Conservation (phyloP, 2,888 invertebrate genomes). For the Drosophila paranaensis region DNA sequence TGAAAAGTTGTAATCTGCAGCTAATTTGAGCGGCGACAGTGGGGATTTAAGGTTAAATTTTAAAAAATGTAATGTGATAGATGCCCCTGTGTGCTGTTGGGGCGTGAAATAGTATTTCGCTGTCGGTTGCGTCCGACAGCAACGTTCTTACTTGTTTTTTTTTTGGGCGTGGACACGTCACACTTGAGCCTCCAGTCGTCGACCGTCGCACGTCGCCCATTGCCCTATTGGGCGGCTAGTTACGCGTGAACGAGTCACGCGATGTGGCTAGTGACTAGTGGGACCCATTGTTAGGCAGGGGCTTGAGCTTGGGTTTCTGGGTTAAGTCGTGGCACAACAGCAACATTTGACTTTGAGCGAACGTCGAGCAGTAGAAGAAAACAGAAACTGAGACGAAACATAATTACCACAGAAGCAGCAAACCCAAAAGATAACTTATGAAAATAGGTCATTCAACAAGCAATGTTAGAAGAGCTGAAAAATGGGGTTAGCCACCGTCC, state of each 20-base stretch:
- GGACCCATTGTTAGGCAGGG: slow-evolving; percentile 14
- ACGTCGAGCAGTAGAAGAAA: slow-evolving; percentile 23
- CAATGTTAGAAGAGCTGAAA: background rate
- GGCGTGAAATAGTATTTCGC: too few species aligned
- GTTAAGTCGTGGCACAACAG: slow-evolving; percentile 66
- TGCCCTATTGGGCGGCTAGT: slow-evolving; percentile 31
- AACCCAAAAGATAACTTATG: slow-evolving; percentile 39
- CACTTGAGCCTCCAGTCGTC: slow-evolving; percentile 47
- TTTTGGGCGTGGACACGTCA: slow-evolving; percentile 62
- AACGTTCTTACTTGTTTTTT: too few species aligned
- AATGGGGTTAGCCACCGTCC: slow-evolving; percentile 21
- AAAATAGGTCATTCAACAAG: slow-evolving; percentile 59
- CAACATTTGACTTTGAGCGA: slow-evolving; percentile 65
- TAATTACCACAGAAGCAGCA: slow-evolving; percentile 49
- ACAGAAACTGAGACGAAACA: slow-evolving; percentile 35
- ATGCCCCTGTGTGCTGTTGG: too few species aligned
- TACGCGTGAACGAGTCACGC: slow-evolving; percentile 76
- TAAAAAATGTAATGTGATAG: too few species aligned
- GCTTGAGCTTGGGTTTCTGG: slow-evolving; percentile 56
- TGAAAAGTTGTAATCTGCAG: too few species aligned
- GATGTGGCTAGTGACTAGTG: slow-evolving; percentile 40
- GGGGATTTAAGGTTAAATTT: too few species aligned
- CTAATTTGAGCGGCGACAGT: too few species aligned
- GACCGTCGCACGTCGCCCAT: background rate
- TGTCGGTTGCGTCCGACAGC: too few species aligned